These are phyloP conservation scores for Andrena dorsata DNA, from an alignment of 2,888 invertebrate species.

Conservation along the genomic window DNA sequence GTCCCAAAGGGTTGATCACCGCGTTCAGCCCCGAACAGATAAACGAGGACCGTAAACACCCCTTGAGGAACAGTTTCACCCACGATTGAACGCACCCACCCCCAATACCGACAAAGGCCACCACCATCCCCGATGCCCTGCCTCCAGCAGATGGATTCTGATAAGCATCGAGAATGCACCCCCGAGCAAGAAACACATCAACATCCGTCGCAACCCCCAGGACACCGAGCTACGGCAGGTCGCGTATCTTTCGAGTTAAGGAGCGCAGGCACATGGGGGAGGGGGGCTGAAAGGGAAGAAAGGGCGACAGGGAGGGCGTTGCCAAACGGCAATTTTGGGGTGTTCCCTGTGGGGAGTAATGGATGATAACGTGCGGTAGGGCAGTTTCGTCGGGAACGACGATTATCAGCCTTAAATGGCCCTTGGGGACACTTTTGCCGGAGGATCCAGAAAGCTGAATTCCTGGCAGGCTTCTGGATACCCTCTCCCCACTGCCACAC, in stretches of 20 bases:
- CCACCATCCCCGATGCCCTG: background rate
- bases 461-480: conserved; percentile 32
- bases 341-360: conserved; percentile 57
- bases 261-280: conserved; percentile 3
- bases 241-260: conserved; percentile 18
- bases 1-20: background rate
- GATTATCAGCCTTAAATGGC: conserved; percentile 65
- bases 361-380: conserved; percentile 73
- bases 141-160: conserved; percentile 17
- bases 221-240: background rate
- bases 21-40: background rate
- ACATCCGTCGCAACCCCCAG: conserved; percentile 13
- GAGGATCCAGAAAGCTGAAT: conserved; percentile 37
- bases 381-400: conserved; percentile 61
- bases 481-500: too few species aligned
- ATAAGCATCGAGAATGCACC: conserved; percentile 13
- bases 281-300: conserved; percentile 15
- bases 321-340: conserved; percentile 60
- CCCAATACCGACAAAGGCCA: background rate
- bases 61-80: background rate
- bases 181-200: background rate
- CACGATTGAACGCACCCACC: background rate
- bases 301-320: conserved; percentile 33
- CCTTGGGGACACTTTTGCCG: conserved; percentile 56
- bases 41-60: background rate